phyloP scores from a whole-genome alignment of 2,113 vertebrate genomes.

The Phylloscopus trochilus region DNA sequence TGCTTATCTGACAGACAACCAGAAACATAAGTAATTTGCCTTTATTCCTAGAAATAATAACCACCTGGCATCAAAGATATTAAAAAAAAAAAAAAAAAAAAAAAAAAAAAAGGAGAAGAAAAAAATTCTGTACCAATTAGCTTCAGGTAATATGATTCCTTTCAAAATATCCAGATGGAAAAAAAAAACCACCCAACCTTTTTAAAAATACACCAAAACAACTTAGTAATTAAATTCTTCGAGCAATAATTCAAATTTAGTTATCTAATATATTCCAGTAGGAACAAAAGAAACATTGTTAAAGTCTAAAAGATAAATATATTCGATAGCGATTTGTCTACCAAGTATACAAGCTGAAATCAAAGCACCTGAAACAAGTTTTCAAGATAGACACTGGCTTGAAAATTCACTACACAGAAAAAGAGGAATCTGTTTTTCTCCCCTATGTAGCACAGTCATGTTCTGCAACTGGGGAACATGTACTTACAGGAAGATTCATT shows the following conservation, averaged over 20 bases:
- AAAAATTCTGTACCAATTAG: not conserved
- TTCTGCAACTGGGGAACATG: not conserved
- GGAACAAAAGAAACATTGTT: not conserved
- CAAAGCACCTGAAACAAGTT: not conserved
- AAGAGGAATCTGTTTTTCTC: fast-evolving
- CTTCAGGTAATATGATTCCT: not conserved
- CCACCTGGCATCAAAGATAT: not conserved
- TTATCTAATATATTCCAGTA: not conserved
- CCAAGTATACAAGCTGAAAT: not conserved
- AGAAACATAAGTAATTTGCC: not conserved
- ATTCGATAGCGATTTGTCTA: not conserved
- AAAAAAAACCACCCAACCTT: fast-evolving
- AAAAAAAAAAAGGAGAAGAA: not conserved
- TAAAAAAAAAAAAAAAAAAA: not conserved
- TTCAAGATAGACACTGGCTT: not conserved
- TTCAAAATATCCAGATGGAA: not conserved
- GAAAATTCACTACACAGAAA: not conserved
- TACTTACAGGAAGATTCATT: not conserved
- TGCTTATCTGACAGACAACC: not conserved
- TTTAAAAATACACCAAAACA: not conserved
- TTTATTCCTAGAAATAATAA: not conserved
- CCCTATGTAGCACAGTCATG: not conserved
- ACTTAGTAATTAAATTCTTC: not conserved
- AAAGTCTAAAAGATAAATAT: not conserved
- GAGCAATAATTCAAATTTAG: not conserved